Percentiles rank a stretch among this genome's conserved stretches.
Conservation (phyloP, 1,140 invertebrate genomes). For the Macrosteles quadrilineatus region DNA sequence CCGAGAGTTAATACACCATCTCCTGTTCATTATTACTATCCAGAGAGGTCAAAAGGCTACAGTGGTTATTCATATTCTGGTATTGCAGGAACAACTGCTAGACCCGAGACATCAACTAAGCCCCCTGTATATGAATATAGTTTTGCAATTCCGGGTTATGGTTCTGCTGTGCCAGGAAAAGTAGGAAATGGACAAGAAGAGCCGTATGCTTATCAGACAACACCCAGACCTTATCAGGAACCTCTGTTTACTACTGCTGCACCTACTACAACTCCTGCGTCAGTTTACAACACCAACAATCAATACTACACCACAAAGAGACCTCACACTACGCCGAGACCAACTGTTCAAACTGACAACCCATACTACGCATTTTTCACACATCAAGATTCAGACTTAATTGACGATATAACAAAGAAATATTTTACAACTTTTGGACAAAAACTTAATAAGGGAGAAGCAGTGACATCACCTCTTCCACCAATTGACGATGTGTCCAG, state of each 20-base stretch:
- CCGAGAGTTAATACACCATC: neutral
- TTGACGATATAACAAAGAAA: constrained; percentile 75
- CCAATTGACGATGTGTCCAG: constrained; percentile 53
- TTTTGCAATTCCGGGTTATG: constrained; percentile 43
- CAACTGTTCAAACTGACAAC: constrained; percentile 48
- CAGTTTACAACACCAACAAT: neutral
- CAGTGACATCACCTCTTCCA: constrained; percentile 56
- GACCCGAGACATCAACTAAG: constrained; percentile 31
- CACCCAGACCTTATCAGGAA: constrained; percentile 28
- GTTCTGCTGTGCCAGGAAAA: constrained; percentile 37
- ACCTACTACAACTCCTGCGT: constrained; percentile 10
- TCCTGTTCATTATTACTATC: constrained; percentile 17
- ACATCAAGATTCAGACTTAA: constrained; percentile 66
- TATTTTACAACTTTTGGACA: constrained; percentile 76
- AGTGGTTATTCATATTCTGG: neutral
- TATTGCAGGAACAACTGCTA: neutral
- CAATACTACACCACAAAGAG: constrained; percentile 6
- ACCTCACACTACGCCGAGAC: constrained; percentile 10
- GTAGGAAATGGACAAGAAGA: constrained; percentile 31
- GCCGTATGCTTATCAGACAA: constrained; percentile 31
- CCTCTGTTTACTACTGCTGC: constrained; percentile 9
- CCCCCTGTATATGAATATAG: constrained; percentile 45
- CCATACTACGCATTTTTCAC: constrained; percentile 69
- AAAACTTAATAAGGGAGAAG: constrained; percentile 57
- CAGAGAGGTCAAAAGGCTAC: constrained; percentile 20